Conservation (phyloP, 2,113 vertebrate genomes). For the Ellobius talpinus region DNA sequence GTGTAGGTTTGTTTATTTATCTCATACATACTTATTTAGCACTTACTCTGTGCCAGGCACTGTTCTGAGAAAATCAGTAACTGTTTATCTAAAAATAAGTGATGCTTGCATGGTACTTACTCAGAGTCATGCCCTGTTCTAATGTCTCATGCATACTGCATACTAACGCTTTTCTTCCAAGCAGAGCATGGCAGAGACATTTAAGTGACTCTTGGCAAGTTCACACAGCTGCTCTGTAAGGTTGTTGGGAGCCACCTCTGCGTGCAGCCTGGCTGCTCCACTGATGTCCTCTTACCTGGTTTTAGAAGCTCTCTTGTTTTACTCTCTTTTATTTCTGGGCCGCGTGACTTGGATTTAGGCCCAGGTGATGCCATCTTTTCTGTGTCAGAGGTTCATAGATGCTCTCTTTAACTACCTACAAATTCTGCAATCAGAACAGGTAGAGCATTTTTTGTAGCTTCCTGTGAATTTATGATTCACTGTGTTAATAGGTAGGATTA, state of each 20-base stretch:
- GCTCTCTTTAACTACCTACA: neutral
- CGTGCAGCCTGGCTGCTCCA: neutral
- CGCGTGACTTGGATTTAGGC: neutral
- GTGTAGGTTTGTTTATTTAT: constrained; percentile 60
- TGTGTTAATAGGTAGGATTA: constrained; percentile 18
- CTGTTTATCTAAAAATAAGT: constrained; percentile 66
- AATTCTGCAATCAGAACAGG: neutral
- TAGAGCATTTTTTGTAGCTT: constrained; percentile 18
- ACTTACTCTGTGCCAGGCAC: constrained; percentile 39
- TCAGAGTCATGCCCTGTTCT: constrained; percentile 41
- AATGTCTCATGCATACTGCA: neutral
- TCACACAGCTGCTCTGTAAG: neutral
- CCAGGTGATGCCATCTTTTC: neutral
- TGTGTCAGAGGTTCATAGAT: neutral
- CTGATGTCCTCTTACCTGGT: neutral
- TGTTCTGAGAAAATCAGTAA: constrained; percentile 61
- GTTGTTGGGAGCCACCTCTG: neutral
- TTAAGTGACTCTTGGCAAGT: neutral
- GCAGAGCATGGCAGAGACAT: neutral
- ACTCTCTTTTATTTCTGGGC: neutral
- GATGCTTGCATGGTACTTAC: neutral
- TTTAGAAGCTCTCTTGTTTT: neutral
- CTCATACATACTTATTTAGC: constrained; percentile 47
- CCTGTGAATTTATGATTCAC: constrained; percentile 64
- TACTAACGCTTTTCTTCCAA: constrained; percentile 35